Percentiles rank a stretch among this genome's conserved stretches.
Conservation (phyloP, 2,113 vertebrate genomes). For the Cryptotis parvus region DNA sequence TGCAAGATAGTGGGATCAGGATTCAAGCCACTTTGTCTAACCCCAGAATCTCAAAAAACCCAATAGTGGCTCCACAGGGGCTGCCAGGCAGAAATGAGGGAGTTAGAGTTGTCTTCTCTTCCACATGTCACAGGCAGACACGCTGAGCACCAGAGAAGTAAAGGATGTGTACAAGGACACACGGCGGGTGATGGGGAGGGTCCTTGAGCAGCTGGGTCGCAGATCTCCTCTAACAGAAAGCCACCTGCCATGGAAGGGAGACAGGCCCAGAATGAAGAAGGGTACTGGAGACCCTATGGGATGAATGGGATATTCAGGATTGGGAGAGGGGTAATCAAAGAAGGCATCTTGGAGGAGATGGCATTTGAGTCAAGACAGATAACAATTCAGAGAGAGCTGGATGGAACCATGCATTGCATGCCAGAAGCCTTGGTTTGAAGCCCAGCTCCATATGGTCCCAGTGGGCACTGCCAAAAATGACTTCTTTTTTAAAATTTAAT, state of each 20-base stretch:
- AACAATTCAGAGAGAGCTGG: too few relatives aligned
- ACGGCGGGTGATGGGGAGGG: not conserved
- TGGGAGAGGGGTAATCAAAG: not conserved
- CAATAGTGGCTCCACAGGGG: not conserved
- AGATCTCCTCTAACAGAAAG: not conserved
- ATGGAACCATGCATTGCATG: too few relatives aligned
- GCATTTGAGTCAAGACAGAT: not conserved
- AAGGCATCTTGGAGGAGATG: not conserved
- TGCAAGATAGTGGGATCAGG: not conserved
- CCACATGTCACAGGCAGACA: not conserved
- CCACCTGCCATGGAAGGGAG: not conserved
- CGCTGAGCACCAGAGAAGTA: not conserved
- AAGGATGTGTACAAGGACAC: not conserved
- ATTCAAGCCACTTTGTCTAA: not conserved
- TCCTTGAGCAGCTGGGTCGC: not conserved
- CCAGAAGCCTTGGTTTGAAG: too few relatives aligned
- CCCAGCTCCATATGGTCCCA: too few relatives aligned
- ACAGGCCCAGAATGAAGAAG: not conserved
- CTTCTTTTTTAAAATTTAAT: too few relatives aligned
- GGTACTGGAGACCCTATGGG: not conserved
- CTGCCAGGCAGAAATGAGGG: not conserved
- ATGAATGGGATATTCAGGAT: not conserved
- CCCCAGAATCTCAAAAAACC: not conserved
- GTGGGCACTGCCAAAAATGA: too few relatives aligned
- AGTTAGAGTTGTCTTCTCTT: not conserved